These are phyloP conservation scores for Allobates femoralis DNA, from an alignment of 2,797 vertebrate species.

Conservation along the genomic window DNA sequence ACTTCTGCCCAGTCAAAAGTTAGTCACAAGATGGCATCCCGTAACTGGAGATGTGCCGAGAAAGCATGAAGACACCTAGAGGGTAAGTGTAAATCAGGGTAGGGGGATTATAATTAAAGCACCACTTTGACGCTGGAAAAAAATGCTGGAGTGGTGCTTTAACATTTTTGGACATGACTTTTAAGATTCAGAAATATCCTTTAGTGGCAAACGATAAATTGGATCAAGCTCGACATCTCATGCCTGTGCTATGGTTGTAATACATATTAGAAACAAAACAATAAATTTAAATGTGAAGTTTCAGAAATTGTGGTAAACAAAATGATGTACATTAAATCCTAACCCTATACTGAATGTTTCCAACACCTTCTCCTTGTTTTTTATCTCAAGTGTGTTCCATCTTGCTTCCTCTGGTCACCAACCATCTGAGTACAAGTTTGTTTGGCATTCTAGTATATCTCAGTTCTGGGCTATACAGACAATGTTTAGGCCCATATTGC, in stretches of 20 bases:
- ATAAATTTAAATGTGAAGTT: not conserved
- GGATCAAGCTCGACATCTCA: not conserved
- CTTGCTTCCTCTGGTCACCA: not conserved
- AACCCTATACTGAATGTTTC: not conserved
- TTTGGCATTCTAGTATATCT: not conserved
- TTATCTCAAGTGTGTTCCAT: not conserved
- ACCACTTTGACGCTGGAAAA: too few species aligned
- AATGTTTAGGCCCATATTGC: not conserved
- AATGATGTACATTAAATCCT: not conserved
- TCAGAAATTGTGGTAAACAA: not conserved
- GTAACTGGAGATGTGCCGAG: too few species aligned
- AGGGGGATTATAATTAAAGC: too few species aligned
- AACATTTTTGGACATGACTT: not conserved
- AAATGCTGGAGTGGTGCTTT: too few species aligned
- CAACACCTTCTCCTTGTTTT: not conserved
- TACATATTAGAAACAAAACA: not conserved
- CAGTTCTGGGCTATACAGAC: not conserved
- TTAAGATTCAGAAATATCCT: not conserved
- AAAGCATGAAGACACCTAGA: too few species aligned
- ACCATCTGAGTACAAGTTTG: not conserved
- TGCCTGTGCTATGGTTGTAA: not conserved
- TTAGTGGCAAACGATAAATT: not conserved
- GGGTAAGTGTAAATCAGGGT: too few species aligned
- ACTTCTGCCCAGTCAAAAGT: too few species aligned
- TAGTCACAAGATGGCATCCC: too few species aligned